Conservation (phyloP, 2,888 invertebrate genomes). For the Apeira syringaria region DNA sequence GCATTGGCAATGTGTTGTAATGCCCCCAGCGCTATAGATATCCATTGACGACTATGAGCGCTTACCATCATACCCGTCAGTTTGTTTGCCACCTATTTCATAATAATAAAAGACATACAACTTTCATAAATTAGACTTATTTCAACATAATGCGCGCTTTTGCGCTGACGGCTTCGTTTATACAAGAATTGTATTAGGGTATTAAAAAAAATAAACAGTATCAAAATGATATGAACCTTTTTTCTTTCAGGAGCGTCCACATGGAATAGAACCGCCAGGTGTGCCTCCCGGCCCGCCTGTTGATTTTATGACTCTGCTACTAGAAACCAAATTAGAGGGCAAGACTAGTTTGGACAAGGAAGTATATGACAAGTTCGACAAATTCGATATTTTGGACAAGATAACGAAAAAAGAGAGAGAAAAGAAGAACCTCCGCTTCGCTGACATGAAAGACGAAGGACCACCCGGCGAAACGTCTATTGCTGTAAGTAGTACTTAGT, state of each 20-base stretch:
- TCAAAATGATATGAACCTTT: too few relatives aligned
- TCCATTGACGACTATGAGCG: too few relatives aligned
- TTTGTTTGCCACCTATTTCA: too few relatives aligned
- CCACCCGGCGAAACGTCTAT: slow-evolving; percentile 63
- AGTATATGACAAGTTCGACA: not conserved
- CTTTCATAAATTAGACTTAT: too few relatives aligned
- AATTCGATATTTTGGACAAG: not conserved
- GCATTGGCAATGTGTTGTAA: too few relatives aligned
- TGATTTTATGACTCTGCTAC: slow-evolving; percentile 84
- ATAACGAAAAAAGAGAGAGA: slow-evolving; percentile 43
- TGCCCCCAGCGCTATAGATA: too few relatives aligned
- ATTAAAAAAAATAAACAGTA: too few relatives aligned
- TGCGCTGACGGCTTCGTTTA: too few relatives aligned
- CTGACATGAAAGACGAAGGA: slow-evolving; percentile 81
- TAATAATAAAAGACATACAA: too few relatives aligned
- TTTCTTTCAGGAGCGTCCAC: slow-evolving; percentile 66
- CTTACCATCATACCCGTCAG: too few relatives aligned
- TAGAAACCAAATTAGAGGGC: slow-evolving; percentile 44
- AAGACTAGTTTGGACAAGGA: slow-evolving; percentile 3
- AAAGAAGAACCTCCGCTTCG: slow-evolving; percentile 85
- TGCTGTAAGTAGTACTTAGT: slow-evolving; percentile 39
- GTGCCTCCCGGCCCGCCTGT: slow-evolving; percentile 94
- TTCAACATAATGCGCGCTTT: too few relatives aligned
- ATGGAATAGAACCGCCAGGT: slow-evolving; percentile 88
- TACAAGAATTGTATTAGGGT: too few relatives aligned